phyloP scores from a whole-genome alignment of 2,797 vertebrate genomes.

The Cheirogaleus major region DNA sequence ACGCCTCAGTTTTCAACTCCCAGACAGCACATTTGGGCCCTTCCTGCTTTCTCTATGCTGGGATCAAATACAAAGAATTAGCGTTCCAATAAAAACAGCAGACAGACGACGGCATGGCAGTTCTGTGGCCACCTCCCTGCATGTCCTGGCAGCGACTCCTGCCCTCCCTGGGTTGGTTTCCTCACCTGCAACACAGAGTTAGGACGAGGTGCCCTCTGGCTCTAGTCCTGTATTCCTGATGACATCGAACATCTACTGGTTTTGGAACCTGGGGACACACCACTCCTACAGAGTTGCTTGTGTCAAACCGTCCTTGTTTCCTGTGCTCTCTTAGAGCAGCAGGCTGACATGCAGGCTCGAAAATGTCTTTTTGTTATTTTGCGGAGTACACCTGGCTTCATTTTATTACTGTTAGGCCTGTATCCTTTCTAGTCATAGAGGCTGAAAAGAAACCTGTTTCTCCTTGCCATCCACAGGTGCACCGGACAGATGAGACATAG shows the following conservation, averaged over 20 bases:
- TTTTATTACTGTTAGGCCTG: not conserved
- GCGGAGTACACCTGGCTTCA: accelerated
- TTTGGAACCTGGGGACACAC: not conserved
- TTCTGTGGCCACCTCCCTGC: accelerated
- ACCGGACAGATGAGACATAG: not conserved
- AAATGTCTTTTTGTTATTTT: not conserved
- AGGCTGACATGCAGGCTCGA: accelerated
- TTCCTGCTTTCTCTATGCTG: not conserved
- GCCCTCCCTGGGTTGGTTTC: not conserved
- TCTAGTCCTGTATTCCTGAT: not conserved
- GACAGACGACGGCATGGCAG: accelerated
- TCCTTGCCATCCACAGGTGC: not conserved
- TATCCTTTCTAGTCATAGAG: not conserved
- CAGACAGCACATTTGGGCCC: not conserved
- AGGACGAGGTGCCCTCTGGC: not conserved
- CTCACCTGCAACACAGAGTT: not conserved
- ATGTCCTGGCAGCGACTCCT: too few relatives aligned
- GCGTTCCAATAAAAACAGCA: not conserved
- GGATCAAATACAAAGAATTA: not conserved
- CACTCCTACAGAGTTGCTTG: not conserved
- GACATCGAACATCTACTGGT: not conserved
- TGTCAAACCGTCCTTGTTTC: not conserved
- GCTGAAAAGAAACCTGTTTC: not conserved
- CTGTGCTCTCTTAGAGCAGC: not conserved
- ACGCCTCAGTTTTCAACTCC: not conserved